phyloP scores from a whole-genome alignment of 2,888 invertebrate genomes.

The Rhopalosiphum nymphaeae region DNA sequence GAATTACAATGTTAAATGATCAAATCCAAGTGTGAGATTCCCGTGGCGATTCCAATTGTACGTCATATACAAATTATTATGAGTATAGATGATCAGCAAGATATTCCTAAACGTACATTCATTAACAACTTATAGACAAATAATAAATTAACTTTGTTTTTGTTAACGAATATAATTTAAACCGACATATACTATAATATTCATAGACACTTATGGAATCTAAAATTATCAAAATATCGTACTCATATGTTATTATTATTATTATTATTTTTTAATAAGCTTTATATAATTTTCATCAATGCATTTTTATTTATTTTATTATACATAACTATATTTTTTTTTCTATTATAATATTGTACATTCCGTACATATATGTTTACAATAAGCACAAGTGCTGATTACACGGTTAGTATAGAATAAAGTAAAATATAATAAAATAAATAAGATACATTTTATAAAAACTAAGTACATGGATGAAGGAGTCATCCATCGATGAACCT shows the following conservation, averaged over 20 bases:
- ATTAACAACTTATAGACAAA: neutral
- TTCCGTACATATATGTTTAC: neutral
- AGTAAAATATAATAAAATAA: neutral
- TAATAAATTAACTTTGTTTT: neutral
- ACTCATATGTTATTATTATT: neutral
- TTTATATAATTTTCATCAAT: neutral
- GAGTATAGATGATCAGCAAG: neutral
- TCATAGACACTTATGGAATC: neutral
- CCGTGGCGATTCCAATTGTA: neutral
- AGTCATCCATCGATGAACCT: neutral
- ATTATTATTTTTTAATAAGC: neutral
- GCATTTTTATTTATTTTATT: neutral
- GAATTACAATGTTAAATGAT: slow-evolving; percentile 1
- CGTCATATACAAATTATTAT: neutral
- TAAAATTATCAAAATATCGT: neutral
- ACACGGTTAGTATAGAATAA: neutral
- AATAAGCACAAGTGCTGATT: neutral
- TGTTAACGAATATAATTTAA: neutral
- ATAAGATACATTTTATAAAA: neutral
- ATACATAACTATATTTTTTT: too few species aligned
- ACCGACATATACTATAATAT: neutral
- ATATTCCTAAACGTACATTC: neutral
- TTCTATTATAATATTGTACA: neutral
- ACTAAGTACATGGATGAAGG: neutral
- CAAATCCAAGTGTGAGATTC: slow-evolving; percentile 21